These are phyloP conservation scores for Murina feae DNA, from an alignment of 2,113 vertebrate species.

Conservation along the genomic window DNA sequence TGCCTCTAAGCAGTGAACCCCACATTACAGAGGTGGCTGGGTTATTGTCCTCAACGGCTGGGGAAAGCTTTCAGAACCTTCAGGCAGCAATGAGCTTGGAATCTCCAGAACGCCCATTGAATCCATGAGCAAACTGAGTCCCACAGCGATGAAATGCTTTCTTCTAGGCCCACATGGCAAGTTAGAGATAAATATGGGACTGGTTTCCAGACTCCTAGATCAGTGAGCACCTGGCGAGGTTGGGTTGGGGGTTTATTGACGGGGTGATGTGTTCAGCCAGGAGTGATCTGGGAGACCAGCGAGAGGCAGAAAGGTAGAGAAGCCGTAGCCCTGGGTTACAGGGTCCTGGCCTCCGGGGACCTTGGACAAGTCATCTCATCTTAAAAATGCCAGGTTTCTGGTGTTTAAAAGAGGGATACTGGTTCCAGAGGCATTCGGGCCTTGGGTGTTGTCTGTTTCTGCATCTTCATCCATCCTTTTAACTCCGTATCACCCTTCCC, in stretches of 20 bases:
- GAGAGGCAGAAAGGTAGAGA: not conserved
- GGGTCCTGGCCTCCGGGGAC: not conserved
- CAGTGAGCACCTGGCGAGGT: not conserved
- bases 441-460: not conserved
- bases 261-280: not conserved
- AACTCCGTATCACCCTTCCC: not conserved
- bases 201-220: not conserved
- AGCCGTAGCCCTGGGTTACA: fast-evolving
- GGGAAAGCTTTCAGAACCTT: not conserved
- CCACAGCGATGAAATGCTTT: not conserved
- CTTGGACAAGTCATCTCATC: not conserved
- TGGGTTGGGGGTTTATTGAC: not conserved
- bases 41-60: not conserved
- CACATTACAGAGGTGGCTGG: not conserved
- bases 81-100: not conserved
- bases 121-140: not conserved
- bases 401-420: not conserved
- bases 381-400: not conserved
- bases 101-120: not conserved
- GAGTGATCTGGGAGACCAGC: not conserved
- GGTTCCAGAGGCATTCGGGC: not conserved
- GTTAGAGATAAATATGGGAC: not conserved
- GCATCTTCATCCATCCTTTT: not conserved
- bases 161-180: not conserved
- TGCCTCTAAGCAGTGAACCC: not conserved